Evolutionary conservation across 1,140 invertebrate species (phyloP), one percentile per base, ranked within the genome.

Genomic region (Drosophila punjabiensis): DNA sequence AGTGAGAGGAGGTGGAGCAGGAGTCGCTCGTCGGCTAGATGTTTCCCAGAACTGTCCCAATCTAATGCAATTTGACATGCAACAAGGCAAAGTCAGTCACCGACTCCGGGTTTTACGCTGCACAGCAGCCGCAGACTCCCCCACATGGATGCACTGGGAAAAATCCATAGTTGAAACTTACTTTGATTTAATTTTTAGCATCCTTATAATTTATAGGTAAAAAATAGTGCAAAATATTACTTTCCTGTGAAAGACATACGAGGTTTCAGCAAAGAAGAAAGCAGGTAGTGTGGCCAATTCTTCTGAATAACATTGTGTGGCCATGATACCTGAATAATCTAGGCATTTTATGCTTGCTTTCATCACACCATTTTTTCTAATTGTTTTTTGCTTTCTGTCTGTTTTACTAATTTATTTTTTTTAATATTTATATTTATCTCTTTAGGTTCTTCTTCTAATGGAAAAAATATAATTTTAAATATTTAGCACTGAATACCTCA

Each of bases 31-130:
- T 32, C n/a, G 41, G 24, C 62, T 13, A 47, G 28, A 71, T 56
- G 28, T 84, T 88, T 76, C 81, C 80, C 69, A 80, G 85, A 89
- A 85, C 74, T 66, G 77, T 88, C 61, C 73, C 82, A 82, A 90
- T 90, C 76, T 86, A 81, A 89, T 89, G 86, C 76, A 78, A 88
- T 83, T 87, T 83, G 86, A 89, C 86, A 90, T 90, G 86, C 86
- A 86, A 90, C 85, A 88, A 81, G 85, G 81, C 80, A 74, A 74
- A 75, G 71, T 75, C 71, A 75, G 71, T 74, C 70, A 74, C 78
- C 62, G 83, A 76, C 60, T 77, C 62, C 61, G 32, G 61, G 50
- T 8, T 14, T 67, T 14, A 14, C 39, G 32, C 61, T 50, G 10
- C 30, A 24, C 58, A 50, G 32, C 62, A 47, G 24, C 48, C 39